Base-by-base conservation (phyloP, 2,888 invertebrate genomes). In the Sisyra nigra region DNA sequence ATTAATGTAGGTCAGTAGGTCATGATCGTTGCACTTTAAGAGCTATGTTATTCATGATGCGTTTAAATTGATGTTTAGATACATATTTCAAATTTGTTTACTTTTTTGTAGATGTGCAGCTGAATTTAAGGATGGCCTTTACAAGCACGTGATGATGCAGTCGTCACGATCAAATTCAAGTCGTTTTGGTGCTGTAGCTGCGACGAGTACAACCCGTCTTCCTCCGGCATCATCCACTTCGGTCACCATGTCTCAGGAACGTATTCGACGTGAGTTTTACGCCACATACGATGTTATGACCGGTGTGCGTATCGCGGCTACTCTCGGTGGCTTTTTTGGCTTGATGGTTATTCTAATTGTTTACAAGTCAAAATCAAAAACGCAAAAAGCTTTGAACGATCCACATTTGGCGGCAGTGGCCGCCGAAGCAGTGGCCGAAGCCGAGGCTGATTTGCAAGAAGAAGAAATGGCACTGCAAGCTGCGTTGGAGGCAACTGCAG, bases 211-310 rank as follows among this genome's bases (percentile, higher is more conserved):
- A 7, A 24, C 24, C 24, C 24, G 7, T 24, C 24, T 24, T 24
- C 24, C 24, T 24, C 24, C 24, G 7, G 24, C 24, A 24, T 24
- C 24, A 24, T 24, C 24, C 3, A 24, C 24, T 24, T 24, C 24
- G 7, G 24, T 24, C 3, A 24, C 24, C 3, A 24, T 24, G 52
- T 74, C 78, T 54, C 71, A 78, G 44, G 80, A 82, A 59, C 74
- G 76, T 55, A 71, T 78, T 54, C 79, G 80, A 56, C 71, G 78
- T 54, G 83, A 84, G 59, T 89, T 85, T 67, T 88, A 86, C 69
- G 80, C 81, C 54, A 85, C 87, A 31, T 92, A 92, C 66, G 88
- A 91, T 71, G 84, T 84, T 62, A 89, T 88, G 88, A 91, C 89
- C 54, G 91, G 91, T 51, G 78, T 91, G 49, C 76, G 89, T 50